Evolutionary conservation across 2,797 vertebrate genomes (phyloP).

Genomic region (Melanotaenia parkinsoni): DNA sequence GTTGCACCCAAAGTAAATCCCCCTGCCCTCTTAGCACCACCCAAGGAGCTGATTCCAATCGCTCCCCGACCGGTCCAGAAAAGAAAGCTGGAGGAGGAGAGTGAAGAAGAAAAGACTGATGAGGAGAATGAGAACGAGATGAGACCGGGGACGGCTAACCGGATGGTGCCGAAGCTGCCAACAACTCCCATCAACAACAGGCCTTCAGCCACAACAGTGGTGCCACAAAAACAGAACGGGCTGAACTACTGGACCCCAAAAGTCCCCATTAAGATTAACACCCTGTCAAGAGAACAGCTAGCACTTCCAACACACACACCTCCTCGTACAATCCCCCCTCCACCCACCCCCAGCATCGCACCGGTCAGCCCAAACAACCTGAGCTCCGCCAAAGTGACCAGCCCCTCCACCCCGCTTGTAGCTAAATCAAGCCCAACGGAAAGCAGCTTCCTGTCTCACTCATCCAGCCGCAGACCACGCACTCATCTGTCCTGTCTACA

Average conservation of each 20-base stretch:
- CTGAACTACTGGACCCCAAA: constrained; percentile 84
- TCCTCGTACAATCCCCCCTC: constrained; percentile 77
- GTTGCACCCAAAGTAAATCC: constrained; percentile 76
- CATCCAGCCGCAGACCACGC: constrained; percentile 88
- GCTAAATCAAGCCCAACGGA: constrained; percentile 76
- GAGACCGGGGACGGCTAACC: constrained; percentile 73
- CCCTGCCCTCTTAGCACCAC: constrained; percentile 66
- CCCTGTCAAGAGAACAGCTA: constrained; percentile 87
- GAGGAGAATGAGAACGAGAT: constrained; percentile 74
- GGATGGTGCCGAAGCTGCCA: constrained; percentile 83
- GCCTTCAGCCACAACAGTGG: constrained; percentile 52
- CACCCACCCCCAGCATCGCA: constrained; percentile 80
- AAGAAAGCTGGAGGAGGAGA: constrained; percentile 78
- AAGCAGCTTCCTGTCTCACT: constrained; percentile 82
- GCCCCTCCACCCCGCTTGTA: constrained; percentile 53
- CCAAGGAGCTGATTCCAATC: constrained; percentile 73
- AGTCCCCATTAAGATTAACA: constrained; percentile 85
- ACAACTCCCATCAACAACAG: constrained; percentile 78
- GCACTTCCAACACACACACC: constrained; percentile 83
- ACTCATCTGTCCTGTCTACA: constrained; percentile 93
- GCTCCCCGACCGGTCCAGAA: constrained; percentile 73
- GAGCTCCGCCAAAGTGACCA: constrained; percentile 66
- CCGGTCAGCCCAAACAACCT: constrained; percentile 78
- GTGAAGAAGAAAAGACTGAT: constrained; percentile 77
- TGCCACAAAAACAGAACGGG: constrained; percentile 83